Evolutionary conservation across 1,140 invertebrate species (phyloP).

Genomic region (Drosophila nigromelanica): DNA sequence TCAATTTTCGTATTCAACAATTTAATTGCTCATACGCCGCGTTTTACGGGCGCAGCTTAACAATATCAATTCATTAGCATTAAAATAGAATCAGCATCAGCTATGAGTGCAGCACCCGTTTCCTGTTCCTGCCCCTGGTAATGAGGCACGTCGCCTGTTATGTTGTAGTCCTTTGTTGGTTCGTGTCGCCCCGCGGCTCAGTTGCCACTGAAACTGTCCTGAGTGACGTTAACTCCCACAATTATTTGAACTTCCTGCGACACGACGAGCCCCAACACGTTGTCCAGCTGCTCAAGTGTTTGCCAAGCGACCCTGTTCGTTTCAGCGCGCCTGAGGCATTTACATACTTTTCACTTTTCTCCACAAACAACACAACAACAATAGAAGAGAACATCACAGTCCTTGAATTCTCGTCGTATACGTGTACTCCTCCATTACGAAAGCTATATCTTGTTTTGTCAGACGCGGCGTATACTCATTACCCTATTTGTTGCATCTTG

Average conservation of each 20-base stretch:
- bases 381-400: conserved; percentile 24
- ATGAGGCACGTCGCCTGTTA: conserved; percentile 41
- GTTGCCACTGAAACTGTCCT: conserved; percentile 40
- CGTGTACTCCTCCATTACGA: not conserved
- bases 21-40: conserved; percentile 71
- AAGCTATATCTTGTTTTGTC: conserved; percentile 33
- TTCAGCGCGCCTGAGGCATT: conserved; percentile 58
- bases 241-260: conserved; percentile 37
- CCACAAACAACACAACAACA: conserved; percentile 43
- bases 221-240: conserved; percentile 26
- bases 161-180: conserved; percentile 21
- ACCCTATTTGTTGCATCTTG: conserved; percentile 68
- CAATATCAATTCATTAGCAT: conserved; percentile 81
- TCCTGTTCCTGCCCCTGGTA: conserved; percentile 28
- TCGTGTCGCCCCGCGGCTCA: conserved; percentile 51
- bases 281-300: conserved; percentile 66
- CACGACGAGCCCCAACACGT: conserved; percentile 25
- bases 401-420: not conserved
- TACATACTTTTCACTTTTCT: conserved; percentile 78
- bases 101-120: conserved; percentile 4
- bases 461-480: conserved; percentile 71
- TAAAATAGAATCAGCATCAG: conserved; percentile 31
- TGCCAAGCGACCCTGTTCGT: conserved; percentile 35
- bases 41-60: conserved; percentile 17
- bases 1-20: conserved; percentile 61